phyloP scores from a whole-genome alignment of 2,113 vertebrate genomes.

The Hirundichthys speculiger region DNA sequence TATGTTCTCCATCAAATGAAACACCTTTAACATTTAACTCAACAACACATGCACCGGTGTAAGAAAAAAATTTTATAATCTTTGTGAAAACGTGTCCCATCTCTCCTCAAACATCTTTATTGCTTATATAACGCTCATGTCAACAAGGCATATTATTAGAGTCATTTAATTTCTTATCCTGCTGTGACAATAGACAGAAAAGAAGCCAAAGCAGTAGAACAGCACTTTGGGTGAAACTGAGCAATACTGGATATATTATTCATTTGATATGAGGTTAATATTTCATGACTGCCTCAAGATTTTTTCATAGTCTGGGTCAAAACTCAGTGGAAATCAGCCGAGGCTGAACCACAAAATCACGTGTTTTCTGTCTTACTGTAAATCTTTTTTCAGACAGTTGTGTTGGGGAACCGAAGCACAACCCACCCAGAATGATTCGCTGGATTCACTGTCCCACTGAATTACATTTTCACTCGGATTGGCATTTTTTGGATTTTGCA shows the following conservation, averaged over 20 bases:
- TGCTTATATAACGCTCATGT: slow-evolving; percentile 32
- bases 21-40: too few relatives aligned
- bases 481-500: slow-evolving; percentile 37
- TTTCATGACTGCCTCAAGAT: slow-evolving; percentile 62
- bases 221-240: slow-evolving; percentile 42
- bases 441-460: slow-evolving; percentile 21
- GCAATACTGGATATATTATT: slow-evolving; percentile 63
- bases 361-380: slow-evolving; percentile 24
- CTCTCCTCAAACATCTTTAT: slow-evolving; percentile 1
- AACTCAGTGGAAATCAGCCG: slow-evolving; percentile 59
- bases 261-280: slow-evolving; percentile 57
- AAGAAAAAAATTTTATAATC: too few relatives aligned
- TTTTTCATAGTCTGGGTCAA: slow-evolving; percentile 64
- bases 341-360: slow-evolving; percentile 43
- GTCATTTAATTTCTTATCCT: slow-evolving; percentile 9
- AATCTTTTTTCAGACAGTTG: slow-evolving; percentile 13
- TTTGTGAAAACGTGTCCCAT: too few relatives aligned
- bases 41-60: too few relatives aligned
- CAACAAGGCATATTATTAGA: slow-evolving; percentile 17
- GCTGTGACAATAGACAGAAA: slow-evolving; percentile 35
- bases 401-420: slow-evolving; percentile 17
- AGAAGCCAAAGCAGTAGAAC: slow-evolving; percentile 24
- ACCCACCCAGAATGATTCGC: background rate
- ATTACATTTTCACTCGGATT: slow-evolving; percentile 39
- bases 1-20: too few relatives aligned